Evolutionary conservation across 2,797 vertebrate genomes (phyloP), one percentile per base, ranked within the genome.

Genomic region (Alectoris magna): DNA sequence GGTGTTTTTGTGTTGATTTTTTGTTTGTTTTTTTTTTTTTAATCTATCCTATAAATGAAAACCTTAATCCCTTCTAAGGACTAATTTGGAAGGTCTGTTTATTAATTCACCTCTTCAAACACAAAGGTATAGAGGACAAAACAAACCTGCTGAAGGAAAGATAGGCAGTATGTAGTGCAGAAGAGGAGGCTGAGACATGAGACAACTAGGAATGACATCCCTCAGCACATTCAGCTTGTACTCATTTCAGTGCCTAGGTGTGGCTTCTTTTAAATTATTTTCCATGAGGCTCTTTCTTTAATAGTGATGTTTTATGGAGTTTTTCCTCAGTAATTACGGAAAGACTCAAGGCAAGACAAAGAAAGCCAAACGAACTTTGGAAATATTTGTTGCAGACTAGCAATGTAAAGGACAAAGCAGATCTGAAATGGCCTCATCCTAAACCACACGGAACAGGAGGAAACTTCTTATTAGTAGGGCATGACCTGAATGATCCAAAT

Each of bases 201-300:
- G 9, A 60, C 16, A 62, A 5, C 2, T 5, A 55, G 51, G 31
- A 63, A 18, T 29, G 6, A 6, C 8, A 56, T 39, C 48, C 23
- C 49, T 70, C 53, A 27, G 4, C 11, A 23, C 4, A 21, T 64
- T 63, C 58, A 51, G 12, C 14, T 74, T 0, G 0, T 27, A 36
- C 11, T 8, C 16, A n/a, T 41, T 55, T 71, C 26, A 11, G 0
- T 29, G 26, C 14, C 13, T 38, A 77, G 9, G 2, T 12, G 22
- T 14, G 27, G 27, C 39, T 51, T 59, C 12, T 23, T 23, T 2
- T 5, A 10, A 23, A 36, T 2, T 8, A 4, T 3, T 83, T n/a
- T 43, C 36, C 26, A 59, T 34, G 22, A 43, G 14, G 29, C 29
- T 23, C 23, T 43, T 74, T 2, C 27, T 31, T 63, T 63, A 21